phyloP scores from a whole-genome alignment of 2,113 vertebrate species.

The Hypanus sabinus region DNA sequence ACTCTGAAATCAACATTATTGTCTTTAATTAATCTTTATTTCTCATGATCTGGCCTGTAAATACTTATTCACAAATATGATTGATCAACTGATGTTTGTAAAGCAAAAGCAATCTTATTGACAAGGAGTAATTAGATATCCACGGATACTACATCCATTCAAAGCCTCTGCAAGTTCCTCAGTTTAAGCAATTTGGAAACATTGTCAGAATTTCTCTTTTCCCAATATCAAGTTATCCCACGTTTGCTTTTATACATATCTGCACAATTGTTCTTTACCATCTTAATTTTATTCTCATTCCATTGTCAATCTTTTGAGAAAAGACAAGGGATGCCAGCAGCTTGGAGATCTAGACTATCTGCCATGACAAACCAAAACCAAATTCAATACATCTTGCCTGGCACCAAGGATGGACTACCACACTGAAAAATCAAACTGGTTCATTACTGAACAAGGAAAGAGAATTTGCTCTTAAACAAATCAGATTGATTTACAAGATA shows the following conservation, averaged over 20 bases:
- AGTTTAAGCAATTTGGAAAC: neutral
- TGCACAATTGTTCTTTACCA: neutral
- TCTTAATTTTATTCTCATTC: neutral
- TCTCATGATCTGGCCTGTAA: neutral
- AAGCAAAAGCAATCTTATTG: neutral
- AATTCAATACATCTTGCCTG: neutral
- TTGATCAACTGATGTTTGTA: neutral
- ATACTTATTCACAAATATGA: neutral
- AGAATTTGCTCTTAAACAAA: neutral
- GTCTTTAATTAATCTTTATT: neutral
- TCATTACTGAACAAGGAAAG: neutral
- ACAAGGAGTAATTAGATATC: neutral
- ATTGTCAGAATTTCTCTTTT: neutral
- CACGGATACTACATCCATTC: neutral
- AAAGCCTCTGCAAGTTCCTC: neutral
- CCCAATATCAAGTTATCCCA: neutral
- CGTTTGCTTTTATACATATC: neutral
- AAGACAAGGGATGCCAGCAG: neutral
- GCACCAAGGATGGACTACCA: neutral
- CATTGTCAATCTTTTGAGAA: neutral
- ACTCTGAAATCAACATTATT: neutral
- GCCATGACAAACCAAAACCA: neutral
- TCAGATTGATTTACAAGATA: neutral
- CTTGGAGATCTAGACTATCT: neutral
- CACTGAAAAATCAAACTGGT: neutral